Conservation (phyloP, 2,888 invertebrate species). For the Chalcis sispes region DNA sequence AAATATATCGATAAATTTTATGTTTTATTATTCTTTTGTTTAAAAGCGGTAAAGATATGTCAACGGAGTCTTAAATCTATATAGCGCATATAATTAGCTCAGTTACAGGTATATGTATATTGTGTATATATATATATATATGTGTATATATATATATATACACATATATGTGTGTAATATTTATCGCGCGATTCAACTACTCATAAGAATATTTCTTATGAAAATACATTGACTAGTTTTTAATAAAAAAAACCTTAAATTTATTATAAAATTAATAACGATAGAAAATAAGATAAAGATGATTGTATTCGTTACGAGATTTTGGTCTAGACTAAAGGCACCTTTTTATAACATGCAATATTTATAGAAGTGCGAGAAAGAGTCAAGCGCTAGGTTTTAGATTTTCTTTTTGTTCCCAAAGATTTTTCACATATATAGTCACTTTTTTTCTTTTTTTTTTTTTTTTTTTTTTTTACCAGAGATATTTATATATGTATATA, state of each 20-base stretch:
- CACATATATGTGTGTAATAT: no score
- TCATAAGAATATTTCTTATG: slow-evolving; percentile 32
- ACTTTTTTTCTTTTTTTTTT: background rate
- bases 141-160: no score
- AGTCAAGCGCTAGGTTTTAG: slow-evolving; percentile 44
- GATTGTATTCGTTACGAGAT: slow-evolving; percentile 56
- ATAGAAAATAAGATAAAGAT: slow-evolving; percentile 55
- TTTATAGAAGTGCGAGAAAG: slow-evolving; percentile 53
- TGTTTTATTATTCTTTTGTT: slow-evolving; percentile 55
- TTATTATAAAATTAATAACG: slow-evolving; percentile 55
- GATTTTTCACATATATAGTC: slow-evolving; percentile 26
- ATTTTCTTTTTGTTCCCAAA: slow-evolving; percentile 55
- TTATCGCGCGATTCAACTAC: slow-evolving; percentile 47
- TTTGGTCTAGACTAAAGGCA: slow-evolving; percentile 59
- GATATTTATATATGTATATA: slow-evolving; percentile 14
- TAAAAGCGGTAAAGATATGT: slow-evolving; percentile 56
- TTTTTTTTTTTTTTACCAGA: slow-evolving; percentile 2
- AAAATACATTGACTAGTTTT: slow-evolving; percentile 53
- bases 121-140: no score
- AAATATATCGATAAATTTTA: slow-evolving; percentile 38
- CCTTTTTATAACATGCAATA: slow-evolving; percentile 55
- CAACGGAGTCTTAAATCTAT: slow-evolving; percentile 49
- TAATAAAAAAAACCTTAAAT: slow-evolving; percentile 47
- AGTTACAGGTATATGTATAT: slow-evolving; percentile 34
- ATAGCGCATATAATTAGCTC: slow-evolving; percentile 42